Conservation (phyloP, 2,797 vertebrate species). For the Apodemus agrarius region DNA sequence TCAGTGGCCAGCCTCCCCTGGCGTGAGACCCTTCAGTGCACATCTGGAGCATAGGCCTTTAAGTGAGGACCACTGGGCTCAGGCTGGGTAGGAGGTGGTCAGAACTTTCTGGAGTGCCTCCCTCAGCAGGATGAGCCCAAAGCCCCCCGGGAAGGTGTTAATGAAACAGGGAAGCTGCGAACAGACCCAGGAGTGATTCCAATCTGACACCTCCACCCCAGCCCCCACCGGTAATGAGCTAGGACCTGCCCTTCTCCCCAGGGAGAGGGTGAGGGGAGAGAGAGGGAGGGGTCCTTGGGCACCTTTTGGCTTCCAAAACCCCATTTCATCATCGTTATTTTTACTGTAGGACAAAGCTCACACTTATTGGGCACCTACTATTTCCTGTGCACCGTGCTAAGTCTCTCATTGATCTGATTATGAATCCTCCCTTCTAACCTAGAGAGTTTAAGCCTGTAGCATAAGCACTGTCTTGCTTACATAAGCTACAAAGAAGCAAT, state of each 20-base stretch:
- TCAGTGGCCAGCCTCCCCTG: background rate
- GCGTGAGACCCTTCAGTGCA: background rate
- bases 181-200: slow-evolving; percentile 77
- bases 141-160: slow-evolving; percentile 83
- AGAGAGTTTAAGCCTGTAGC: background rate
- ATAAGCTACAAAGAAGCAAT: background rate
- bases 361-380: slow-evolving; percentile 56
- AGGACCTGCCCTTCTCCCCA: slow-evolving; percentile 74
- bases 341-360: background rate
- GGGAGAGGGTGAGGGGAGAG: slow-evolving; percentile 39
- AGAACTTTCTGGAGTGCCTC: slow-evolving; percentile 72
- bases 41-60: background rate
- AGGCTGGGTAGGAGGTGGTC: slow-evolving; percentile 37
- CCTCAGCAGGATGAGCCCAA: slow-evolving; percentile 62
- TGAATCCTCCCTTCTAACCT: background rate
- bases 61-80: background rate
- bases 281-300: background rate
- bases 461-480: background rate
- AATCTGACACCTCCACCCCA: slow-evolving; percentile 80
- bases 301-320: background rate
- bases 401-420: background rate
- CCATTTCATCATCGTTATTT: background rate
- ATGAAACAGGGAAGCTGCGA: slow-evolving; percentile 83
- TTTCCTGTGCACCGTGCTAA: background rate
- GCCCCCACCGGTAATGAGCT: slow-evolving; percentile 79